Evolutionary conservation across 2,888 invertebrate genomes (phyloP).

Genomic region (Lapara coniferarum): DNA sequence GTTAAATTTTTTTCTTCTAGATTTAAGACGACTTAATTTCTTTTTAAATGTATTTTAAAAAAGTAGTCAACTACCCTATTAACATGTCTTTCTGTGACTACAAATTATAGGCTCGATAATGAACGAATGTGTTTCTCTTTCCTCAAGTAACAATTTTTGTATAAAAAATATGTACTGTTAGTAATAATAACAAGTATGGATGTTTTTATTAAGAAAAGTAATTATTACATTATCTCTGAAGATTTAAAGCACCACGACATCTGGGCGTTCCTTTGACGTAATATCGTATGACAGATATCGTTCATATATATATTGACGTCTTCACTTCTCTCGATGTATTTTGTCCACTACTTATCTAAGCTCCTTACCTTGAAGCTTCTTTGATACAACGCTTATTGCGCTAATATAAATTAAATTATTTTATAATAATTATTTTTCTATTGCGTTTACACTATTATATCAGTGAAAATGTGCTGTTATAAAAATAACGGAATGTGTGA

Average conservation of each 20-base stretch:
- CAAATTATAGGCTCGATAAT: too few species aligned
- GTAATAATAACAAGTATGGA: constrained; percentile 16
- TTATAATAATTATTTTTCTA: constrained; percentile 35
- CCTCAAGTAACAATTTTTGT: background rate
- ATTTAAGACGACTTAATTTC: too few species aligned
- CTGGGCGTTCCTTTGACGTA: constrained; percentile 83
- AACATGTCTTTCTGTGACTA: too few species aligned
- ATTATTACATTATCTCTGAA: constrained; percentile 70
- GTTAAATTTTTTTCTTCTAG: too few species aligned
- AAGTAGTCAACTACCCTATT: too few species aligned
- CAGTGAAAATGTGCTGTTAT: constrained; percentile 75
- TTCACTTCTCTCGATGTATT: constrained; percentile 70
- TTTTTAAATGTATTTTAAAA: too few species aligned
- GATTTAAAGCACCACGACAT: constrained; percentile 75
- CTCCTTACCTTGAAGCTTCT: constrained; percentile 79
- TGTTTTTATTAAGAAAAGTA: constrained; percentile 37
- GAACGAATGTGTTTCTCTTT: too few species aligned
- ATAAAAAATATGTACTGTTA: background rate
- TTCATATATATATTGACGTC: constrained; percentile 79
- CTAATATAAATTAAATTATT: constrained; percentile 51
- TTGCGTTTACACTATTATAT: constrained; percentile 26
- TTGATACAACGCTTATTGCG: constrained; percentile 60
- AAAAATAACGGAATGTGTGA: constrained; percentile 77
- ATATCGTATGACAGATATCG: constrained; percentile 76
- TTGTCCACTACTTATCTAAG: constrained; percentile 79